phyloP scores from a whole-genome alignment of 2,113 vertebrate species.

The Sceloporus tristichus region DNA sequence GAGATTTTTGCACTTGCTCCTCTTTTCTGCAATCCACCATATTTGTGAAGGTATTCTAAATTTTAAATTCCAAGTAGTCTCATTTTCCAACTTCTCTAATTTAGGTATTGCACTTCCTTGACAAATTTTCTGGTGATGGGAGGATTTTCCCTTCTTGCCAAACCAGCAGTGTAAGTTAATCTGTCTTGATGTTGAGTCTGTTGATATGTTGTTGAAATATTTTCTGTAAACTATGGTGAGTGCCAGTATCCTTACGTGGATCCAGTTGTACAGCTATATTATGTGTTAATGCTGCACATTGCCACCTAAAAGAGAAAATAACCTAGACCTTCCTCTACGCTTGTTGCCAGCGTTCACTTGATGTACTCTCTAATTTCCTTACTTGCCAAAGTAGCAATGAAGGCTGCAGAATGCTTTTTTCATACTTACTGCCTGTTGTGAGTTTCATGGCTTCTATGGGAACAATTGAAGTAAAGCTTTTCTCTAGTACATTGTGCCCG shows the following conservation, averaged over 20 bases:
- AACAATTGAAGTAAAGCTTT: neutral
- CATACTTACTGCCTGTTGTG: neutral
- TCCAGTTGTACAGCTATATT: neutral
- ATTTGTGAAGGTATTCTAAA: slow-evolving; percentile 28
- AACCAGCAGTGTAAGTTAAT: slow-evolving; percentile 91
- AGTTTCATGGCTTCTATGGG: neutral
- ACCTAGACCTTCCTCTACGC: neutral
- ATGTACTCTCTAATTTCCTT: neutral
- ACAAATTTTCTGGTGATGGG: slow-evolving; percentile 94
- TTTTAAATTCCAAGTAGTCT: slow-evolving; percentile 43
- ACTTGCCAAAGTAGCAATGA: neutral
- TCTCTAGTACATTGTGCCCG: neutral
- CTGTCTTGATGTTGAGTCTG: slow-evolving; percentile 5
- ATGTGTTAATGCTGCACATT: neutral
- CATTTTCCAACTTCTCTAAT: slow-evolving; percentile 48
- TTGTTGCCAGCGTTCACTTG: neutral
- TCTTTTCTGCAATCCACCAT: neutral
- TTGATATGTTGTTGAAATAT: neutral
- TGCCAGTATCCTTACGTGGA: neutral
- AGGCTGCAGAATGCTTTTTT: neutral
- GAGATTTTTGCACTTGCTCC: neutral
- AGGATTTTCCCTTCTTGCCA: slow-evolving; percentile 89
- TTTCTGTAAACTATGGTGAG: neutral
- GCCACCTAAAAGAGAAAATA: neutral
- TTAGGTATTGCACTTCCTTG: slow-evolving; percentile 87